phyloP scores from a whole-genome alignment of 2,113 vertebrate species.

The Poecilia latipinna region DNA sequence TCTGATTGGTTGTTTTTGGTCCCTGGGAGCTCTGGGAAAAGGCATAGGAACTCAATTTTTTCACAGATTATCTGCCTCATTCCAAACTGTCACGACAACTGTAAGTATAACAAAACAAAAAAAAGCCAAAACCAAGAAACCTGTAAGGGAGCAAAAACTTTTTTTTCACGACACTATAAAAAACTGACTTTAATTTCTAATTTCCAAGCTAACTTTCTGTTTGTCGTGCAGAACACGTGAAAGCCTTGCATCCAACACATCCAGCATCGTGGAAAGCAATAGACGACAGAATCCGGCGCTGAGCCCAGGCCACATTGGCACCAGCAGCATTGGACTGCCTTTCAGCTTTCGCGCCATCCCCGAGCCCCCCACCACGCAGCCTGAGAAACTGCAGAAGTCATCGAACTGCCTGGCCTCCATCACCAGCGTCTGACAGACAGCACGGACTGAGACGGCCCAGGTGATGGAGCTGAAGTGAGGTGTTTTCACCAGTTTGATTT shows the following conservation, averaged over 20 bases:
- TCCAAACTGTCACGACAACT: too few relatives aligned
- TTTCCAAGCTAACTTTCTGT: constrained; percentile 20
- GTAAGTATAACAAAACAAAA: too few relatives aligned
- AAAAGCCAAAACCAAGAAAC: background rate
- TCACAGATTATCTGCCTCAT: too few relatives aligned
- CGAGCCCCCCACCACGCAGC: constrained; percentile 88
- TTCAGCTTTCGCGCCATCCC: constrained; percentile 93
- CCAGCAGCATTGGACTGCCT: constrained; percentile 83
- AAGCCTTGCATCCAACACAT: constrained; percentile 99
- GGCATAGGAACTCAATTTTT: too few relatives aligned
- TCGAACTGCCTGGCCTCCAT: constrained; percentile 98
- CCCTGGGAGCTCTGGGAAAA: too few relatives aligned
- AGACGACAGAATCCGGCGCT: constrained; percentile 94
- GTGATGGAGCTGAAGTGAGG: constrained; percentile 60
- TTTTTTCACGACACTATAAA: background rate
- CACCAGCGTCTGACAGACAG: constrained; percentile 94
- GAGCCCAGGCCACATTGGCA: constrained; percentile 93
- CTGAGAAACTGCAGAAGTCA: constrained; percentile 98
- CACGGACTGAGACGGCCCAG: constrained; percentile 50
- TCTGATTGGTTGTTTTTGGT: too few relatives aligned
- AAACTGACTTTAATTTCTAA: background rate
- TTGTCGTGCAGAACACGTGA: constrained; percentile 89
- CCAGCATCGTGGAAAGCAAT: constrained; percentile 98
- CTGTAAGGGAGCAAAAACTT: background rate
- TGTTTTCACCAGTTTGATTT: constrained; percentile 50